These are phyloP conservation scores for Liopterus haemorrhoidalis DNA, from an alignment of 2,888 invertebrate genomes.

Conservation along the genomic window DNA sequence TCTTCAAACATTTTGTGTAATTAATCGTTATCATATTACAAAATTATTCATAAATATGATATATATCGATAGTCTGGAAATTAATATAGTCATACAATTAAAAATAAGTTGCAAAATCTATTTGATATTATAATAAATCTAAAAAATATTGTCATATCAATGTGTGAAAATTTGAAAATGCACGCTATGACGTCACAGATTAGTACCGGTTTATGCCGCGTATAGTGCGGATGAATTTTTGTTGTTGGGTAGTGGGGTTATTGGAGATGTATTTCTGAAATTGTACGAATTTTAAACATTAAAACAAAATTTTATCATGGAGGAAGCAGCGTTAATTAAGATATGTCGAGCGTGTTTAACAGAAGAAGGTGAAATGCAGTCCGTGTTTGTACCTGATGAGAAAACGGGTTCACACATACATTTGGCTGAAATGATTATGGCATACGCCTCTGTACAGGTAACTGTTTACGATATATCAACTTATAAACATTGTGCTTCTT, in stretches of 20 bases:
- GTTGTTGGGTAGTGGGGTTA: slow-evolving; percentile 18
- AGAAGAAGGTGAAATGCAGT: slow-evolving; percentile 41
- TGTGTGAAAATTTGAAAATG: too few relatives aligned
- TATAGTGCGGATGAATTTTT: neutral
- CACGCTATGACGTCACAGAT: too few relatives aligned
- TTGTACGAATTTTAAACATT: slow-evolving; percentile 11
- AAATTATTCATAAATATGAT: too few relatives aligned
- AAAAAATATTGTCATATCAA: too few relatives aligned
- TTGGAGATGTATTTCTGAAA: slow-evolving; percentile 21
- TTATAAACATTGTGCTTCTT: slow-evolving; percentile 9
- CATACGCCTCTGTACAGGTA: slow-evolving; percentile 44
- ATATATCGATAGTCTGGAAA: too few relatives aligned
- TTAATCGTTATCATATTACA: too few relatives aligned
- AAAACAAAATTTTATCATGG: slow-evolving; percentile 33
- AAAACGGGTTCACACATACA: slow-evolving; percentile 38
- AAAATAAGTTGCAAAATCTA: too few relatives aligned
- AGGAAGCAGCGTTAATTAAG: slow-evolving; percentile 35
- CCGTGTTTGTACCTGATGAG: slow-evolving; percentile 41
- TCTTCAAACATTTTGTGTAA: too few relatives aligned
- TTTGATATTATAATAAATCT: too few relatives aligned
- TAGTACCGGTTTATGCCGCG: neutral
- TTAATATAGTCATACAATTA: too few relatives aligned
- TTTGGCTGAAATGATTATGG: slow-evolving; percentile 44
- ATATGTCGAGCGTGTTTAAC: slow-evolving; percentile 43
- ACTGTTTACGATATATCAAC: slow-evolving; percentile 20